Base-by-base conservation (phyloP, 2,113 vertebrate genomes). In the Apus apus region DNA sequence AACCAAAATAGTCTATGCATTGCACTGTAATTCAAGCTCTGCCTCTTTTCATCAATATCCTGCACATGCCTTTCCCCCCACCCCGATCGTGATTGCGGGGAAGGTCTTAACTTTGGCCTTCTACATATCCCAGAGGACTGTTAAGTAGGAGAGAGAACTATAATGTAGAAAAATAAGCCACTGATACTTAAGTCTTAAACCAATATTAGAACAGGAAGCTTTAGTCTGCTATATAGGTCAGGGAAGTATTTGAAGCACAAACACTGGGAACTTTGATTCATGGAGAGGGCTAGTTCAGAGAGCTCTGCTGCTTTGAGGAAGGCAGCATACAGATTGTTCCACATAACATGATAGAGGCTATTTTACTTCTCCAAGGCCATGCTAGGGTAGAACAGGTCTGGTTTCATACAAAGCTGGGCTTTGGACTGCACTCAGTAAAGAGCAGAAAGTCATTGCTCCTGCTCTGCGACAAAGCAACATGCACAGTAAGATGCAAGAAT, bases 201-300 rank as follows among this genome's bases (percentile, higher is more conserved):
- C 86, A 94, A 75, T 89, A 94, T 65, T 92, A 57, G 73, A 96
- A 71, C 60, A 92, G 94, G 91, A 96, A 95, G 77, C 65, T 89
- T 92, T 78, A 68, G 83, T 84, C 40, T 66, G 54, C 17, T 64
- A 64, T 66, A 93, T 50, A 83, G 75, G 67, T 88, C 85, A 92
- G 67, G 36, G 60, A 58, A 93, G 46, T 50, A 94, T 60, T 17
- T 80, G 86, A 93, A 93, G 78, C 34, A 71, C 43, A 80, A 93
- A 94, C 66, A 85, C 23, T 4, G 14, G 25, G 50, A 60, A 91
- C 45, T 77, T 73, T 88, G 85, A 84, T 88, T 86, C 56, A 46
- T 7, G 34, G 40, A 68, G 58, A 70, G 56, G 40, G 60, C 58
- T 92, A 82, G 70, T 78, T 90, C 45, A 51, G 84, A 79, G 34